phyloP scores from a whole-genome alignment of 2,888 invertebrate genomes.

The Temnothorax rugatulus region DNA sequence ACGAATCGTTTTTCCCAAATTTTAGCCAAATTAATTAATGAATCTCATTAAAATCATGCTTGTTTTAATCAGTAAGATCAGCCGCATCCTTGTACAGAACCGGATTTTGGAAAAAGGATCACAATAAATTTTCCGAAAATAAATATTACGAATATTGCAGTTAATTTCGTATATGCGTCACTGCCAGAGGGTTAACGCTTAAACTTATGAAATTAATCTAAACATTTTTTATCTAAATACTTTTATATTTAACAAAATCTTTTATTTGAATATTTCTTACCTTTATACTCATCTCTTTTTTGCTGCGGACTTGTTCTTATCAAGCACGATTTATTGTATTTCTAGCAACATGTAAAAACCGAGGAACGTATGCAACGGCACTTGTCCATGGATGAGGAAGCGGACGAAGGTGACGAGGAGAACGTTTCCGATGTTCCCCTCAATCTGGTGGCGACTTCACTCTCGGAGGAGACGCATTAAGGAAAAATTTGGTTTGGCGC shows the following conservation, averaged over 20 bases:
- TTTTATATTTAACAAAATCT: neutral
- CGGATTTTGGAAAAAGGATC: no score
- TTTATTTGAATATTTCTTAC: neutral
- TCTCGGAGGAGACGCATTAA: constrained; percentile 89
- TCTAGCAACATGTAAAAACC: constrained; percentile 80
- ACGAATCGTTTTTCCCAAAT: no score
- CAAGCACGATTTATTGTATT: neutral
- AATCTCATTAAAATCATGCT: no score
- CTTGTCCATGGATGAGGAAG: constrained; percentile 79
- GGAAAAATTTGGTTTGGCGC: constrained; percentile 49
- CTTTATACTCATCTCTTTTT: neutral
- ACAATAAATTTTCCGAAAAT: no score
- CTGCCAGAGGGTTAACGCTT: neutral
- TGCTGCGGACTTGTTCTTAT: neutral
- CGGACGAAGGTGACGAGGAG: constrained; percentile 86
- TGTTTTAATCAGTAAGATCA: no score
- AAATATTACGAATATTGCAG: no score
- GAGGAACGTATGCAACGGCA: constrained; percentile 81
- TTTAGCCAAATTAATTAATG: no score
- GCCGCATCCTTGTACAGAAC: no score
- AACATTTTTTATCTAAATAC: neutral
- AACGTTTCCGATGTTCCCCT: constrained; percentile 89
- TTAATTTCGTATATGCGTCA: no score
- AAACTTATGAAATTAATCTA: neutral
- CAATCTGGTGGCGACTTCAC: constrained; percentile 91